Conservation (phyloP, 37 sponge, comb jelly and placozoan genomes). For the Sycon ciliatum region DNA sequence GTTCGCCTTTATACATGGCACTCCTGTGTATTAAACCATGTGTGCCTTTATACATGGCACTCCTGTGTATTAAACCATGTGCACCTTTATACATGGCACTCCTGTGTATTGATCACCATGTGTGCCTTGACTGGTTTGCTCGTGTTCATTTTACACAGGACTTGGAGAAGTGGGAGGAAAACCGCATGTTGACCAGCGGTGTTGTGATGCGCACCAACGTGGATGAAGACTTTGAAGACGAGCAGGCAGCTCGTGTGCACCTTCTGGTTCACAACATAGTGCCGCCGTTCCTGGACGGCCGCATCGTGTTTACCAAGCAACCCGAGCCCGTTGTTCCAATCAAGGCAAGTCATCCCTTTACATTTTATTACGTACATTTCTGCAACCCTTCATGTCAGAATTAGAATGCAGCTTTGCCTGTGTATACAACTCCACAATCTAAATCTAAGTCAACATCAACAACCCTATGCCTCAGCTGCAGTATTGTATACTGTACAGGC, state of each 20-base stretch:
- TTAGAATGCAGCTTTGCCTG: too few species aligned
- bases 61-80: neutral
- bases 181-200: constrained; percentile 90
- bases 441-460: too few species aligned
- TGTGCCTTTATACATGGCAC: too few species aligned
- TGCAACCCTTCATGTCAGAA: too few species aligned
- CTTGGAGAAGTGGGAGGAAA: constrained; percentile 94
- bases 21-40: too few species aligned
- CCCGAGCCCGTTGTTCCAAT: constrained; percentile 88
- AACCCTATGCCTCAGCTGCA: too few species aligned
- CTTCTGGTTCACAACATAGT: constrained; percentile 96
- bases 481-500: too few species aligned
- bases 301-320: constrained; percentile 95
- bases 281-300: constrained; percentile 95
- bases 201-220: constrained; percentile 60
- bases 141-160: constrained; percentile 38
- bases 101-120: too few species aligned
- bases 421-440: too few species aligned
- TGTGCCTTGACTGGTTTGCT: too few species aligned
- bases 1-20: too few species aligned
- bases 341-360: constrained; percentile 32
- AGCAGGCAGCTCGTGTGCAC: constrained; percentile 74
- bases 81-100: too few species aligned
- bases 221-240: constrained; percentile 90
- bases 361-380: neutral